These are phyloP conservation scores for Blennius ocellaris DNA, from an alignment of 2,113 vertebrate genomes.

Conservation along the genomic window DNA sequence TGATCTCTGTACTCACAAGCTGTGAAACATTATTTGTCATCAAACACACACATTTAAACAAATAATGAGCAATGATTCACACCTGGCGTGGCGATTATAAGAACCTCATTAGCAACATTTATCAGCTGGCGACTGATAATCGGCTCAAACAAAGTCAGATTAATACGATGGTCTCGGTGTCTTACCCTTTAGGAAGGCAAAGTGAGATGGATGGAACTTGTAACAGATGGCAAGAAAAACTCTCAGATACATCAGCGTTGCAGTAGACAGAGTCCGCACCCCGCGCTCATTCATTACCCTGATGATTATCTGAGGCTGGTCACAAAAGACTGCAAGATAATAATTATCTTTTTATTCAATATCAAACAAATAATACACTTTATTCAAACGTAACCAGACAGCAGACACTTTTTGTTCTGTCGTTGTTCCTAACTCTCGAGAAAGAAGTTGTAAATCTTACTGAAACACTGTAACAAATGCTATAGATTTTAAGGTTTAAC, in stretches of 20 bases:
- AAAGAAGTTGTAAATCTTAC: background rate
- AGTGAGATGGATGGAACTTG: slow-evolving; percentile 41
- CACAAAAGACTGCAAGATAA: too few relatives aligned
- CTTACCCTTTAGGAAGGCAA: slow-evolving; percentile 8
- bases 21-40: background rate
- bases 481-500: background rate
- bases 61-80: slow-evolving; percentile 11
- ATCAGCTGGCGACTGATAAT: slow-evolving; percentile 2
- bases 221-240: slow-evolving; percentile 17
- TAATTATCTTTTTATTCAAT: slow-evolving; percentile 43
- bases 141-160: background rate
- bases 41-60: background rate
- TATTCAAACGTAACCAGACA: slow-evolving; percentile 14
- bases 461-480: background rate
- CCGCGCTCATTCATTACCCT: background rate
- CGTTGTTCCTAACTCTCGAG: slow-evolving; percentile 3
- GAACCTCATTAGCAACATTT: background rate
- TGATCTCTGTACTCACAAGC: background rate
- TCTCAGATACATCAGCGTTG: slow-evolving; percentile 13
- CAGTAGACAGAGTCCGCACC: background rate
- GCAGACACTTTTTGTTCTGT: background rate
- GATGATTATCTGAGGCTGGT: background rate
- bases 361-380: slow-evolving; percentile 52
- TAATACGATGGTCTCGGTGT: slow-evolving; percentile 10
- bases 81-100: background rate